Evolutionary conservation across 2,113 vertebrate genomes (phyloP).

Genomic region (Sapajus apella): DNA sequence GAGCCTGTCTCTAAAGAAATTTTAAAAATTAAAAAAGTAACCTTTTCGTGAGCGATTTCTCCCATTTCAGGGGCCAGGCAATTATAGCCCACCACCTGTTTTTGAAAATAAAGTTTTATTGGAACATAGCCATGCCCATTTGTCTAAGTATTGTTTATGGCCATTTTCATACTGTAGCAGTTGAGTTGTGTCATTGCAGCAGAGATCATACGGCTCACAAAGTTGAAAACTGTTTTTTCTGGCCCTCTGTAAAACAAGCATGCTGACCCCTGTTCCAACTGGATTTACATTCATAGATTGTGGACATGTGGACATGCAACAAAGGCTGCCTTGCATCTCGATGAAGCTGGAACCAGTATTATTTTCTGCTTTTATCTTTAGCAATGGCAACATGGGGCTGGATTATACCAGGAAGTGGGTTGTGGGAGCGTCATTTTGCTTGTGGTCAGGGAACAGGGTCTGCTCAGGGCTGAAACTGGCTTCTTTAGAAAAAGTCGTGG

Average conservation of each 20-base stretch:
- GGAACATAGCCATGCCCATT: not conserved
- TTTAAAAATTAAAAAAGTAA: too few relatives aligned
- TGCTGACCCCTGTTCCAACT: not conserved
- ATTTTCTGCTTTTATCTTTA: not conserved
- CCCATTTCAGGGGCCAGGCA: not conserved
- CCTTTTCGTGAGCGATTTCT: too few relatives aligned
- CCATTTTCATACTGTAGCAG: too few relatives aligned
- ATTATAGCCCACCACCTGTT: not conserved
- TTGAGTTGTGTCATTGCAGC: not conserved
- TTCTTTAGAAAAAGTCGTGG: not conserved
- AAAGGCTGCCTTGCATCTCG: not conserved
- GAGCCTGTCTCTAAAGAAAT: too few relatives aligned
- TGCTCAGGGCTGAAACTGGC: not conserved
- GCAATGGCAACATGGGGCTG: rapidly evolving
- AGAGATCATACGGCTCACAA: rapidly evolving
- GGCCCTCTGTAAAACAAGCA: not conserved
- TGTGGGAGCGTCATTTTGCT: not conserved
- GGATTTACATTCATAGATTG: not conserved
- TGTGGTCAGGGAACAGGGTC: not conserved
- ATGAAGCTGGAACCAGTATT: not conserved
- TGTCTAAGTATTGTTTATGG: not conserved
- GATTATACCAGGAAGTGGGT: not conserved
- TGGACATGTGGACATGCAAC: not conserved
- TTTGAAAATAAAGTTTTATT: not conserved
- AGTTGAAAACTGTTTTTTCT: not conserved